Evolutionary conservation across 2,113 vertebrate species (phyloP).

Genomic region (Toxotes jaculatrix): DNA sequence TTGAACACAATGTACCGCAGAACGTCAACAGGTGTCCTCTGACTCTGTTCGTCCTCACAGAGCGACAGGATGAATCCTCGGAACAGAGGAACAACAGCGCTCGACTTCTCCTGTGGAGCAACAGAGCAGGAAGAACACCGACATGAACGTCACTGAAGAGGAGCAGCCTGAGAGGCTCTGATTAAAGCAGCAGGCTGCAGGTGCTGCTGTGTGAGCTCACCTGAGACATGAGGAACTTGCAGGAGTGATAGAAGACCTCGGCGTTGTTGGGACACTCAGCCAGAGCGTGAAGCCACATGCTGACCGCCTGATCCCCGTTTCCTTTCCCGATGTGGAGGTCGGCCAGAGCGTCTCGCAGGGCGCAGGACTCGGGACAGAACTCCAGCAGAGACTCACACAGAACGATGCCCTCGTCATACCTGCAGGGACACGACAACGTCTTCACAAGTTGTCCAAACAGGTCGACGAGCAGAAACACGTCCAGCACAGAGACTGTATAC

Average conservation of each 20-base stretch:
- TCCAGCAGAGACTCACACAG: slow-evolving; percentile 87
- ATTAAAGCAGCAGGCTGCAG: no score
- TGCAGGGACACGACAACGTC: slow-evolving; percentile 54
- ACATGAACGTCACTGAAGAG: no score
- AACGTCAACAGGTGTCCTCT: slow-evolving; percentile 85
- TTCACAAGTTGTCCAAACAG: neutral
- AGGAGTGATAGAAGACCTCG: slow-evolving; percentile 89
- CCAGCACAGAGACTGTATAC: no score
- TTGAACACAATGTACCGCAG: slow-evolving; percentile 79
- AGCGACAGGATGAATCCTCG: slow-evolving; percentile 90
- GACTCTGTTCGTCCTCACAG: slow-evolving; percentile 86
- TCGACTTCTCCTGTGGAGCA: slow-evolving; percentile 83
- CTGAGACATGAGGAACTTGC: slow-evolving; percentile 91
- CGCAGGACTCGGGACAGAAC: slow-evolving; percentile 85
- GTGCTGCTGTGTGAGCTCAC: slow-evolving; percentile 74
- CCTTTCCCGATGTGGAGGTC: slow-evolving; percentile 85
- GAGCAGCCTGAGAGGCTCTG: no score
- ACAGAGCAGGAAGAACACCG: neutral
- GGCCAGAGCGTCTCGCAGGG: slow-evolving; percentile 87
- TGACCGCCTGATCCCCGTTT: slow-evolving; percentile 79
- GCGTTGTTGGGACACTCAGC: slow-evolving; percentile 88
- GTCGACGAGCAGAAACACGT: neutral
- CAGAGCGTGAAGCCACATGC: slow-evolving; percentile 89
- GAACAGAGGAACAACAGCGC: slow-evolving; percentile 87
- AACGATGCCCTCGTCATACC: slow-evolving; percentile 86